Evolutionary conservation across 2,113 vertebrate species (phyloP), one percentile per base, ranked within the genome.

Genomic region (Bombycilla garrulus): DNA sequence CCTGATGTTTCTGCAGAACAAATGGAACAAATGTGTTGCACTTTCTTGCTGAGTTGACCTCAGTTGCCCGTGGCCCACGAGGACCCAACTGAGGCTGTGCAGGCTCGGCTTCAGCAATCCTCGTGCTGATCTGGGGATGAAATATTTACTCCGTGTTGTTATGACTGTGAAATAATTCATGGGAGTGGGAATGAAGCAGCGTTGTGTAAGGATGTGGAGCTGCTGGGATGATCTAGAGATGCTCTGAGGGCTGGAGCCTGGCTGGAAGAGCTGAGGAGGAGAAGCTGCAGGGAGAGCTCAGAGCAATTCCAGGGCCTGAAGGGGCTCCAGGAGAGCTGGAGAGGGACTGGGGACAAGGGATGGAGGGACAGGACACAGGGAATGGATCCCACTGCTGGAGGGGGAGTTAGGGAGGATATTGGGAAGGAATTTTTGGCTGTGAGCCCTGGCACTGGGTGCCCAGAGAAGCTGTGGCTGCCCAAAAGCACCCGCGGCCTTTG

Each of bases 361-460:
- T 31, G n/a, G n/a, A 76, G 25, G 54, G 54, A 40, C 40, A 82
- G 54, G 21, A 76, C 40, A 11, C 21, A 61, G 54, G 54, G 79
- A 76, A 56, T 61, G 40, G 35, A 29, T 56, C 2, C 8, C 9
- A 18, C 0, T 70, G 47, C 1, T 11, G 25, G 13, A 24, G 47
- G 29, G 15, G 29, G 47, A 12, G 10, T 0, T 25, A 1, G 66
- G 3, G 51, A 31, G n/a, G n/a, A 31, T 3, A 0, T 6, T 54
- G 29, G 40, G 54, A 0, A 48, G 47, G 35, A 33, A 82, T 69
- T 60, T 0, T 3, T 58, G 5, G 2, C 17, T 47, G 12, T 1
- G 0, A 44, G 18, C 12, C 5, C 2, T 65, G 50, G 15, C 23
- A 13, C 26, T 38, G 45, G 21, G 14, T 40, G 20, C 29, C n/a